Base-by-base conservation (phyloP, 2,888 invertebrate genomes). In the Scaptomyza caliginosa region DNA sequence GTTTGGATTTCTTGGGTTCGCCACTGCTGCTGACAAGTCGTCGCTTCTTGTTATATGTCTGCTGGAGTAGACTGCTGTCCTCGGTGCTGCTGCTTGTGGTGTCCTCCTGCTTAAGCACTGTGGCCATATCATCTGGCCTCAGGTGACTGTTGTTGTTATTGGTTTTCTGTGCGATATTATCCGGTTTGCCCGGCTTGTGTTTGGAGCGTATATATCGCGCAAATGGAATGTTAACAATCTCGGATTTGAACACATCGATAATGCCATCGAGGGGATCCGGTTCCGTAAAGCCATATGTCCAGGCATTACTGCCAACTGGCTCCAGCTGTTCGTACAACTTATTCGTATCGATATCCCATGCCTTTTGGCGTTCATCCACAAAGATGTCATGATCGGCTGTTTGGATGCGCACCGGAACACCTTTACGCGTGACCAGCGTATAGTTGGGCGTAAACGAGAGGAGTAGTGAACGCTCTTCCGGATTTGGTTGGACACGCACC, bases 241-340 rank as follows among this genome's bases (percentile, higher is more conserved):
- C 96, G 26, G 95, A 95, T 90, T 95, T 96, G 93, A 96, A 96
- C 90, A 96, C 95, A 84, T 97, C 96, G 90, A 97, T 94, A 83
- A 98, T 95, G 90, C 98, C 97, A 78, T 93, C 93, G 45, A 93
- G 93, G 30, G 91, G 89, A 71, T 90, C 89, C 8, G 89, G 89
- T 67, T 91, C 90, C 66, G 90, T 90, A 54, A 92, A 92, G 56
- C 94, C 94, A 67, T 94, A 93, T 85, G 95, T 94, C 95, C 96
- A 96, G 17, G 96, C 95, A 91, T 95, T 95, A 59, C 94, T 93
- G 73, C 94, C 93, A 57, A 93, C 93, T 67, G 92, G 92, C 43
- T 92, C 92, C 58, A 92, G 89, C 57, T 92, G 90, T 73, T 92
- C 93, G 63, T 90, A 91, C 62, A 91, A 82, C 73, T 93, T 93